A percentile compares a stretch with the other conserved stretches of the same genome.
Conservation (phyloP, 2,113 vertebrate species). For the human (Homo sapiens) region GRCh38 chr20:43993001-43993500, state of each 20-base stretch:
- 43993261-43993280: neutral
- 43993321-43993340: neutral
- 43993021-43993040: neutral
- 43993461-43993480: neutral
- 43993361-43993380: neutral
- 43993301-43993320: neutral
- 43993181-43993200: neutral
- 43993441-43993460: neutral
- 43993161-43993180: neutral
- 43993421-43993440: neutral
- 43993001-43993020: neutral
- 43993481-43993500: too few relatives aligned
- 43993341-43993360: neutral
- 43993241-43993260: neutral
- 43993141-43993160: neutral
- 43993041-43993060: neutral
- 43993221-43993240: neutral
- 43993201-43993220: neutral
- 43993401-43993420: neutral
- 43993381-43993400: neutral
- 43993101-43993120: accelerated
- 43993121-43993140: too few relatives aligned
- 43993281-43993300: neutral
- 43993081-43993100: neutral
- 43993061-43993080: neutral